A percentile compares a stretch with the other conserved stretches of the same genome.
phyloP scores from a whole-genome alignment of 2,113 vertebrate genomes.

The Ceyx margarethae region DNA sequence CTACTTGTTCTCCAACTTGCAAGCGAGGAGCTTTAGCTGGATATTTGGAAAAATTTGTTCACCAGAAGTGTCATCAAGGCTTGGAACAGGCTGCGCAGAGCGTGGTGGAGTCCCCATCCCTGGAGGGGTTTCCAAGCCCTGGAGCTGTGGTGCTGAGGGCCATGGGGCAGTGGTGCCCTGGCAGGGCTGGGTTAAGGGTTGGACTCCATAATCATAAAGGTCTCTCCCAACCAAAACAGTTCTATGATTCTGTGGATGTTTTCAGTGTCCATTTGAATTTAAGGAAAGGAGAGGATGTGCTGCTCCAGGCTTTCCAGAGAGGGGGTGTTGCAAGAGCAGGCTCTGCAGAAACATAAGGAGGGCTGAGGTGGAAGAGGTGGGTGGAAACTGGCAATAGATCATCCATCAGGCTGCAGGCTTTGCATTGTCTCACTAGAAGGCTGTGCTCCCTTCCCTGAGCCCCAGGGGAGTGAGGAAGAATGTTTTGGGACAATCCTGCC shows the following conservation, averaged over 20 bases:
- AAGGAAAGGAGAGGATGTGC: neutral
- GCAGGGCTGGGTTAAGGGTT: neutral
- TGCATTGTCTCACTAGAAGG: neutral
- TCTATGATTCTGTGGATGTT: neutral
- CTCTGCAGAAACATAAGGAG: neutral
- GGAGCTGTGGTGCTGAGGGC: neutral
- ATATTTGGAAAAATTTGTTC: too few relatives aligned
- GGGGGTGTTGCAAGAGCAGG: neutral
- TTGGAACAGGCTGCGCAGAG: neutral
- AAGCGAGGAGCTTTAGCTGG: too few relatives aligned
- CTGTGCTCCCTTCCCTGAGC: accelerated
- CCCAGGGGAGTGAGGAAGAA: accelerated
- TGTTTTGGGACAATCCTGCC: neutral
- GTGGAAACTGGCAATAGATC: neutral
- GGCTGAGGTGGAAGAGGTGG: neutral
- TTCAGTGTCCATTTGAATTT: neutral
- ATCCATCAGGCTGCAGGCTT: neutral
- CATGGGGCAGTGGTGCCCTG: neutral
- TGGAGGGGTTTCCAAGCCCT: neutral
- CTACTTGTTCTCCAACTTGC: neutral
- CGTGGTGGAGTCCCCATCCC: neutral
- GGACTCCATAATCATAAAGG: neutral
- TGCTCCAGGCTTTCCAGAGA: neutral
- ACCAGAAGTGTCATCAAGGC: neutral
- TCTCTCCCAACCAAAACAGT: neutral